Conservation (phyloP, 2,888 invertebrate genomes). For the Fragum sueziense region DNA sequence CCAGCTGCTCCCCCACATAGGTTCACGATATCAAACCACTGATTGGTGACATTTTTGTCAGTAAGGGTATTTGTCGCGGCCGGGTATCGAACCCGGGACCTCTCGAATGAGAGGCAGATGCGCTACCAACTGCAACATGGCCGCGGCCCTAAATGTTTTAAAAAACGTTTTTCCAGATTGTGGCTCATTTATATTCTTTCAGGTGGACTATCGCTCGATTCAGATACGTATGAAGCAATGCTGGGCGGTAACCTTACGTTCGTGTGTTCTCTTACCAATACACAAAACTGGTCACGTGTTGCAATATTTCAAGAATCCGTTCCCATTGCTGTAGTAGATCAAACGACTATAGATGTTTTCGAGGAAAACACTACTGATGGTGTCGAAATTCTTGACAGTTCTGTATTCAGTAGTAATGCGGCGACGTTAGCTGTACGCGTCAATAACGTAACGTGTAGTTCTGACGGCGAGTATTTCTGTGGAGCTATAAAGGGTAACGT, state of each 20-base stretch:
- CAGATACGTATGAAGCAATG: background rate
- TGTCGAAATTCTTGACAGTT: background rate
- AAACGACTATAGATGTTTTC: background rate
- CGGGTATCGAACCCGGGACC: too few species aligned
- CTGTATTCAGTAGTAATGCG: background rate
- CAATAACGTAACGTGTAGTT: background rate
- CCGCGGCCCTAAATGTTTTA: too few species aligned
- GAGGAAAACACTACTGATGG: background rate
- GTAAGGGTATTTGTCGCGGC: too few species aligned
- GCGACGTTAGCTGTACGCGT: background rate
- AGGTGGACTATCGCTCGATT: background rate
- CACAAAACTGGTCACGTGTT: background rate
- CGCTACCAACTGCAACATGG: too few species aligned
- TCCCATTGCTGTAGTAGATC: background rate
- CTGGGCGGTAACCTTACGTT: background rate
- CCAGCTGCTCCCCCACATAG: too few species aligned
- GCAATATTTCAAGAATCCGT: background rate
- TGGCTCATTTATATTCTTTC: too few species aligned
- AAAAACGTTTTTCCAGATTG: too few species aligned
- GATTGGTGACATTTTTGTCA: too few species aligned
- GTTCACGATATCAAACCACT: too few species aligned
- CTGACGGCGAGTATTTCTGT: slow-evolving; percentile 7
- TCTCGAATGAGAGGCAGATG: too few species aligned
- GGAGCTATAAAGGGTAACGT: background rate
- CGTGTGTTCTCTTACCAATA: background rate